These are phyloP conservation scores for Drosophila koepferae DNA, from an alignment of 2,888 invertebrate genomes.

Conservation along the genomic window DNA sequence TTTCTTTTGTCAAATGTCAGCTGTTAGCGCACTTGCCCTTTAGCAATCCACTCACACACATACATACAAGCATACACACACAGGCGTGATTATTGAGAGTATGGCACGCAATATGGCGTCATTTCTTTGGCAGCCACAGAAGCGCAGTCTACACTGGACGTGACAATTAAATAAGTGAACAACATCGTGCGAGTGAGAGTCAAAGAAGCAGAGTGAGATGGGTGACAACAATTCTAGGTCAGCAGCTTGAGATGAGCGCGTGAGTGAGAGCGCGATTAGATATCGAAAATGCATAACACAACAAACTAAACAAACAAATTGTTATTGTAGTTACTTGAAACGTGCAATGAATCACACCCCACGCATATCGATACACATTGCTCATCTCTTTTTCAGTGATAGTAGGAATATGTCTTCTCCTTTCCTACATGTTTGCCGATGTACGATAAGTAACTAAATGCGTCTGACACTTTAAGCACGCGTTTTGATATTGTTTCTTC, in stretches of 20 bases:
- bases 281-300: constrained; percentile 1
- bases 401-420: not conserved
- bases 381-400: constrained; percentile 33
- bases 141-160: constrained; percentile 55
- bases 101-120: constrained; percentile 73
- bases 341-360: constrained; percentile 9
- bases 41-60: constrained; percentile 22
- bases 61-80: not conserved
- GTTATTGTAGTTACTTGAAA: not conserved
- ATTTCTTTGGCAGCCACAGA: constrained; percentile 57
- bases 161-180: constrained; percentile 72
- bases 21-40: constrained; percentile 57
- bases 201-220: constrained; percentile 3
- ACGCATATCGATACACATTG: constrained; percentile 23
- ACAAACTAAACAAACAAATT: not conserved
- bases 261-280: constrained; percentile 14
- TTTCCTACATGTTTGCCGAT: constrained; percentile 4
- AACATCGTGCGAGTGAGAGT: constrained; percentile 24
- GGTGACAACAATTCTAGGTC: constrained; percentile 59
- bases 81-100: constrained; percentile 28
- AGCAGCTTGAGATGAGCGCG: constrained; percentile 58
- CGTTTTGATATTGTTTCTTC: constrained; percentile 11
- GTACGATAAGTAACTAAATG: constrained; percentile 37
- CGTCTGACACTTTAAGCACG: constrained; percentile 57
- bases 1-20: constrained; percentile 72